Base-by-base conservation (phyloP, 2,113 vertebrate species). In the Nothobranchius kuhntae region DNA sequence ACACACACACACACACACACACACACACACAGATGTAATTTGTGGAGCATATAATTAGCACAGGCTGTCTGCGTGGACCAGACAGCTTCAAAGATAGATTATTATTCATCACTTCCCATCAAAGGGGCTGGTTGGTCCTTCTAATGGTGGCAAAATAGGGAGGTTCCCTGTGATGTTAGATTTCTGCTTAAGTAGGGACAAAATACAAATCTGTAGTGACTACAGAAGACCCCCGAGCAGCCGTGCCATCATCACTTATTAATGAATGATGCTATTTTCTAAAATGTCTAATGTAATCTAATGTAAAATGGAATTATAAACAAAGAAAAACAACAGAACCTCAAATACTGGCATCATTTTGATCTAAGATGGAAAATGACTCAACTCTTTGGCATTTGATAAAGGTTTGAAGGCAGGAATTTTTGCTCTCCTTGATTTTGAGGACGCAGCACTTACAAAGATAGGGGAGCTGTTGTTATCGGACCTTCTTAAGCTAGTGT, bases 381-480 rank as follows among this genome's bases (percentile, higher is more conserved):
- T 75, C 75, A 77, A 84, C 86, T 80, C 71, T 84, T 76, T 72
- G 85, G 50, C 68, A 87, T 89, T 86, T 89, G 13, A 74, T 35
- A n/a, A 42, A 58, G 62, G 61, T 75, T 85, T 72, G 55, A 11
- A 17, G 68, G 78, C 63, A 67, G 75, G 74, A 70, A 54, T 40
- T 61, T 55, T 17, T 69, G 40, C 61, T 78, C 40, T 67, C 75
- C 1, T 50, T 58, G 48, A 58, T 65, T 35, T 70, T 68, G 42
- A 62, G 63, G 65, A 74, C 13, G 14, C 58, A 58, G 21, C 9
- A 24, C 48, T 14, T 60, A 15, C 68, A 75, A 82, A 85, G 76
- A 75, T 74, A 68, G 58, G 51, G 42, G 48, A 69, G 77, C 36
- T 68, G 63, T 53, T 80, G 61, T 30, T 4, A 30, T 3, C 4